Conservation (phyloP, 2,113 vertebrate genomes). For the Meles meles region DNA sequence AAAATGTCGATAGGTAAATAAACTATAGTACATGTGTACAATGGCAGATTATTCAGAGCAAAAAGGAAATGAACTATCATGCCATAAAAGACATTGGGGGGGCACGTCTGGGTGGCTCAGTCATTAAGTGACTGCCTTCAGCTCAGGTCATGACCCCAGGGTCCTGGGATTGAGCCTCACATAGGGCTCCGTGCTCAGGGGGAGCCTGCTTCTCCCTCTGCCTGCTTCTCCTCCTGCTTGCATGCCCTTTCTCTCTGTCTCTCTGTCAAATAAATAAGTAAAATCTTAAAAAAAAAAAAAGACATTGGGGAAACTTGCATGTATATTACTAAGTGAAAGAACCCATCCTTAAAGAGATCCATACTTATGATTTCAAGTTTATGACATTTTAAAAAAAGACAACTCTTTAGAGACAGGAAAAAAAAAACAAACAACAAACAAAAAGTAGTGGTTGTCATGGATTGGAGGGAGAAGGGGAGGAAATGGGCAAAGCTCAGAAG, state of each 20-base stretch:
- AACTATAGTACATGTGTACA: background rate
- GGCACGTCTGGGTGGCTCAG: too few species aligned
- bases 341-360: background rate
- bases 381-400: background rate
- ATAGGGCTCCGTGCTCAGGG: too few species aligned
- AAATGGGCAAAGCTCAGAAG: background rate
- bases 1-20: background rate
- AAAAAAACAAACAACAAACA: background rate
- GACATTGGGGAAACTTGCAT: background rate
- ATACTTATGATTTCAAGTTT: background rate
- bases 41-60: background rate
- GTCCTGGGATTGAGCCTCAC: too few species aligned
- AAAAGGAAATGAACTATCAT: background rate
- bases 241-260: too few species aligned
- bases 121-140: too few species aligned
- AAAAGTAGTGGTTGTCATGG: background rate
- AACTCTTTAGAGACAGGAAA: background rate
- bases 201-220: too few species aligned
- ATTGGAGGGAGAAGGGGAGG: background rate
- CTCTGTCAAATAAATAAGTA: too few species aligned
- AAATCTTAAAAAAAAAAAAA: background rate
- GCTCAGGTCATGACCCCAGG: too few species aligned
- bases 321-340: background rate
- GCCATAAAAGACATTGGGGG: background rate
- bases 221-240: too few species aligned